Evolutionary conservation across 1,140 invertebrate genomes (phyloP), one percentile per base, ranked within the genome.

Genomic region (Cryptotermes secundus): DNA sequence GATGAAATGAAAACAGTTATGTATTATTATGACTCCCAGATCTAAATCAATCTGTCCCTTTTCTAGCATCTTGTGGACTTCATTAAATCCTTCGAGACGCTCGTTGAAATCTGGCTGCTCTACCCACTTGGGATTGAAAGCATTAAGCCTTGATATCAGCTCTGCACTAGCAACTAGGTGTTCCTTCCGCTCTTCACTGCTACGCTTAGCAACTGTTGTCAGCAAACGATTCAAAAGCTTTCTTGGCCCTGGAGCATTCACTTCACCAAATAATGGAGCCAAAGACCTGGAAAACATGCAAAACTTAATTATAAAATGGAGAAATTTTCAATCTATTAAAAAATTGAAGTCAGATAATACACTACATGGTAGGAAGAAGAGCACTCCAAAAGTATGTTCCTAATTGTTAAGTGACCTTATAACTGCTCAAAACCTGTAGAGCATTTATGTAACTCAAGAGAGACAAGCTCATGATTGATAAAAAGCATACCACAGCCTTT

Each of bases 61-160:
- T n/a, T 93, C 91, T 19, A 92, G 87, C 53, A 95, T 89, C 36
- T 89, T 85, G 83, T 93, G 92, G 72, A 98, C 92, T 86, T 91
- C 88, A 85, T 93, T 92, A 82, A 96, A 95, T 0, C 95, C 92
- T 83, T 95, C 93, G 24, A 98, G 89, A 86, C 98, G 91, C 85
- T 91, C 92, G 80, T 96, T 93, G 88, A 96, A 98, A 89, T 99
- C 97, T 0, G 98, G 97, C 88, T 99, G 97, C 86, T 99, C 97
- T 14, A 98, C 91, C 93, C 96, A 96, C 84, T 93, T 93, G 34
- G 91, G 90, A 90, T 99, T 95, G 91, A 93, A 98, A 0, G 97
- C 93, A 90, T 99, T 99, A 53, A 99, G 90, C 87, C 95, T 91
- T 9, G 87, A 87, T 12, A 96, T 89, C 12, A 95, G 85, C 10